These are phyloP conservation scores for Biston stratarius DNA, from an alignment of 2,888 invertebrate genomes.

Conservation along the genomic window DNA sequence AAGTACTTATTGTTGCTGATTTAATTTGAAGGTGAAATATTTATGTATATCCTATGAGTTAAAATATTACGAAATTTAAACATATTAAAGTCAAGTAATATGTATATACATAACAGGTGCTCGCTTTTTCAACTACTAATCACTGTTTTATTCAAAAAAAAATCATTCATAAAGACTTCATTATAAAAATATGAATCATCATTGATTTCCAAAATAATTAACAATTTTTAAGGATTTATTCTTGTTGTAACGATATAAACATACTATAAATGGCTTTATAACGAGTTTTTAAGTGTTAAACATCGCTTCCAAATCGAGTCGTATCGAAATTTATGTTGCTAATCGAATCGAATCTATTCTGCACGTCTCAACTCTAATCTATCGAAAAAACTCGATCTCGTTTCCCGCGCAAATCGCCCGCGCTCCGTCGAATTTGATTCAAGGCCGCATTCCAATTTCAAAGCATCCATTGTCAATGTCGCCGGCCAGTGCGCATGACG, in stretches of 20 bases:
- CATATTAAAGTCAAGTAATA: no score
- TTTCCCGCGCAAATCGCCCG: constrained; percentile 72
- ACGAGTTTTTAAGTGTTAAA: constrained; percentile 23
- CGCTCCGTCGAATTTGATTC: constrained; percentile 75
- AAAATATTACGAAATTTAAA: neutral
- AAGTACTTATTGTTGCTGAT: neutral
- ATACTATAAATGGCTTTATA: neutral
- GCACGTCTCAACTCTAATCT: constrained; percentile 56
- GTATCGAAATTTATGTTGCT: constrained; percentile 51
- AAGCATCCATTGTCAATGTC: constrained; percentile 84
- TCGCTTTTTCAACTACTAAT: no score
- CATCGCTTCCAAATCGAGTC: constrained; percentile 41
- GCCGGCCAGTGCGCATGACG: constrained; percentile 66
- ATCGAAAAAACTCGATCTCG: constrained; percentile 66
- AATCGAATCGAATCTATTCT: constrained; percentile 60
- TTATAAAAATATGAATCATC: no score
- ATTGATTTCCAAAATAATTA: neutral
- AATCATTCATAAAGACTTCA: no score
- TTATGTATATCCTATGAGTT: neutral
- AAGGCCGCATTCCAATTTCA: constrained; percentile 83
- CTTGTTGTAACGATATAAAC: neutral
- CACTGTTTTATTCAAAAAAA: no score
- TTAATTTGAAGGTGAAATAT: neutral
- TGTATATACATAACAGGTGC: no score
- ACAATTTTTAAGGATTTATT: neutral